phyloP scores from a whole-genome alignment of 35 echinoderm and acorn worm genomes.

The Patiria miniata region DNA sequence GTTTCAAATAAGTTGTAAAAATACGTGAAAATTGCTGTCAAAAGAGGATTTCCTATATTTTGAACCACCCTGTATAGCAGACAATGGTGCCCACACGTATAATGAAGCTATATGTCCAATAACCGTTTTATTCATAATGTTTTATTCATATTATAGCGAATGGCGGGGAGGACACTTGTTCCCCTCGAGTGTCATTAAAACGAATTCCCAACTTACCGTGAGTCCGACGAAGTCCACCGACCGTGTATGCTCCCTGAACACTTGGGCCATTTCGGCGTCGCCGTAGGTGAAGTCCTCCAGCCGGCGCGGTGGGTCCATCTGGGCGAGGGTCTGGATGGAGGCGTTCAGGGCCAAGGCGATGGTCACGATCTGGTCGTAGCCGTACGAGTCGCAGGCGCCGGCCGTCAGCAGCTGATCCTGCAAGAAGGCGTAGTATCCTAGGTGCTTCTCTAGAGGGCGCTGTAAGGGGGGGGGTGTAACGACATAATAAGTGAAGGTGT shows the following conservation, averaged over 20 bases:
- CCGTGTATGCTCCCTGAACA: constrained; percentile 29
- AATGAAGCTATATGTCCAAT: too few relatives aligned
- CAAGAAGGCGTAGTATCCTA: constrained; percentile 33
- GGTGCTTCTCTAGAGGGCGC: constrained; percentile 41
- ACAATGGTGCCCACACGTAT: too few relatives aligned
- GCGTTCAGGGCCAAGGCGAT: constrained; percentile 69
- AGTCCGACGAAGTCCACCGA: constrained; percentile 54
- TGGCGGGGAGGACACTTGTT: too few relatives aligned
- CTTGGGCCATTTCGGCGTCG: constrained; percentile 38
- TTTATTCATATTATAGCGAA: too few relatives aligned
- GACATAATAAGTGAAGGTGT: too few relatives aligned
- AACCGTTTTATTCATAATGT: too few relatives aligned
- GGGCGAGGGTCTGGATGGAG: constrained; percentile 26
- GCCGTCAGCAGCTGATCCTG: constrained; percentile 45
- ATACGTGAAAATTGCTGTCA: too few relatives aligned
- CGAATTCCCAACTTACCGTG: constrained; percentile 46
- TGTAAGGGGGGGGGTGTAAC: not conserved
- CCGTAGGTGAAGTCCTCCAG: constrained; percentile 67
- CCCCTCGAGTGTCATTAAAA: too few relatives aligned
- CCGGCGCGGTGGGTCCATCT: constrained; percentile 22
- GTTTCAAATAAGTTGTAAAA: too few relatives aligned
- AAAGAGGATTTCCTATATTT: too few relatives aligned
- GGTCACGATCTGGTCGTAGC: constrained; percentile 72
- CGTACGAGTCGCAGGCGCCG: constrained; percentile 68
- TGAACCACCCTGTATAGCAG: too few relatives aligned